Base-by-base conservation (phyloP, 1,140 invertebrate genomes). In the Plodia interpunctella region DNA sequence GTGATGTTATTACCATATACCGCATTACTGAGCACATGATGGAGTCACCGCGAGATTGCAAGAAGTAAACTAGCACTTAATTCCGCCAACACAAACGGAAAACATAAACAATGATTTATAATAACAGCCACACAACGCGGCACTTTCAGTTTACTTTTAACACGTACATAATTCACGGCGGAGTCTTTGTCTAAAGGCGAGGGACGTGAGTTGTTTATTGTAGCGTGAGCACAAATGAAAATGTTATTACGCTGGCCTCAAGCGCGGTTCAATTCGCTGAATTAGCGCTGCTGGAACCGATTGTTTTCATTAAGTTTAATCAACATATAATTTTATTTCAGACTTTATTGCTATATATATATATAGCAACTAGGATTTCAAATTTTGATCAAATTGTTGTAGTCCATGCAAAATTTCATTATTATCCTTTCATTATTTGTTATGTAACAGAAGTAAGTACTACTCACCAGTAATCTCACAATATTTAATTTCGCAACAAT, bases 51-150 rank as follows among this genome's bases (percentile, higher is more conserved):
- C 63, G 69, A 78, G 78, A 83, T 76, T 78, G 76, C 80, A 65
- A 74, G 63, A 72, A 80, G 75, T 82, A 77, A 66, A 81, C 80
- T 78, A 78, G 70, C 78, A 83, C 78, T 87, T 84, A 87, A 87
- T 87, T 84, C 80, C 69, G 72, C 75, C 70, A 81, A 73, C 63
- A 81, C 81, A 86, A 88, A 87, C 86, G 83, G 86, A 88, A 88
- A 88, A 83, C 86, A 87, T 88, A 88, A 87, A 82, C 86, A 87
- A 87, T 89, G 86, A 89, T 89, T 89, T 89, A 89, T 88, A 87
- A 83, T 88, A 88, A 85, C 84, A 76, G 78, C 76, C 77, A 80
- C 80, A 85, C 74, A 86, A 76, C 77, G 81, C 74, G 78, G 74
- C 78, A 89, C 84, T 89, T 89, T 87, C 78, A 83, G 84, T 88